A percentile compares a stretch with the other conserved stretches of the same genome.
These are phyloP conservation scores for Melangyna quadrimaculata DNA, from an alignment of 2,888 invertebrate species.

Conservation along the genomic window DNA sequence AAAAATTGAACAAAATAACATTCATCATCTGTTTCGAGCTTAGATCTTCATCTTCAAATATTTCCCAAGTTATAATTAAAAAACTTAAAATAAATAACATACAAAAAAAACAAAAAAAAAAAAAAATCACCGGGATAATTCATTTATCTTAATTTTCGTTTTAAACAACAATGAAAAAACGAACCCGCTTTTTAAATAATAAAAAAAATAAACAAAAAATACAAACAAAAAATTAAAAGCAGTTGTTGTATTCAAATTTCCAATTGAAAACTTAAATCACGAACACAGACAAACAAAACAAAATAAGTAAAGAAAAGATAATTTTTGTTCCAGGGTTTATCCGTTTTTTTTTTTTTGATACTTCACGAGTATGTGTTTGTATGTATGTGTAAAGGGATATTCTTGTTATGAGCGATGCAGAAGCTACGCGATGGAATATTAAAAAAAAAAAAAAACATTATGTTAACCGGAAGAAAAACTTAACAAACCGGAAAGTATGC, in stretches of 20 bases:
- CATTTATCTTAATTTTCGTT: conserved; percentile 37
- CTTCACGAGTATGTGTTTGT: neutral
- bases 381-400: conserved; percentile 1
- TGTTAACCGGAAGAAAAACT: conserved; percentile 53
- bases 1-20: too few relatives aligned
- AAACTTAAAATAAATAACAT: neutral
- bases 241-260: conserved; percentile 55
- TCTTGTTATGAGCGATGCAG: conserved; percentile 32
- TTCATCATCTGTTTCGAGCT: neutral
- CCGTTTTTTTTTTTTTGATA: neutral
- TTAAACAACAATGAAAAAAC: neutral
- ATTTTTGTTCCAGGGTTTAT: conserved; percentile 11
- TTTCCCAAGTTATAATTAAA: neutral
- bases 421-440: conserved; percentile 35
- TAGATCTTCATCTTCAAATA: neutral
- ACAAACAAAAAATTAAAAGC: conserved; percentile 34
- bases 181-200: neutral
- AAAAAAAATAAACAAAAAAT: conserved; percentile 8
- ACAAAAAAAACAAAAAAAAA: neutral
- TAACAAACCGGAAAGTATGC: conserved; percentile 70
- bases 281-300: conserved; percentile 29
- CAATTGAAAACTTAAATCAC: conserved; percentile 67
- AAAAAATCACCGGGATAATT: neutral
- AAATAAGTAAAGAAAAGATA: conserved; percentile 27
- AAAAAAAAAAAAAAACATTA: conserved; percentile 17